Percentiles rank a stretch among this genome's conserved stretches.
phyloP scores from a whole-genome alignment of 2,888 invertebrate species.

The Heliconius aoede region DNA sequence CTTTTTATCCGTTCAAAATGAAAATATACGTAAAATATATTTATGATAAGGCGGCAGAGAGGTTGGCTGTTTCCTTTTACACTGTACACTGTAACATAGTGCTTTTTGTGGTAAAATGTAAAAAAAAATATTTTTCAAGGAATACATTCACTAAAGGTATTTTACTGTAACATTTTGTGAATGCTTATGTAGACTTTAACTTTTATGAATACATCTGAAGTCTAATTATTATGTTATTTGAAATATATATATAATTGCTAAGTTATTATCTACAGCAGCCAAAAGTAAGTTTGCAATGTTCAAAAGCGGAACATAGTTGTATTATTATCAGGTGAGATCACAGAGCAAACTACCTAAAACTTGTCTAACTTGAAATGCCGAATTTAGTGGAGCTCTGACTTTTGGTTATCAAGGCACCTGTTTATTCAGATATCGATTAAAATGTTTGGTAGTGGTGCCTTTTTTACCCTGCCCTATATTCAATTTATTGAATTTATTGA shows the following conservation, averaged over 20 bases:
- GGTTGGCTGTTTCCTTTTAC: constrained; percentile 38
- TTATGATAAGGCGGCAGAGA: constrained; percentile 35
- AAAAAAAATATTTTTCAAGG: constrained; percentile 10
- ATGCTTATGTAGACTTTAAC: not conserved
- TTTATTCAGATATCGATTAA: constrained; percentile 20
- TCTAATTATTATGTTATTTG: no score
- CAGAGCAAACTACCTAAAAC: constrained; percentile 62
- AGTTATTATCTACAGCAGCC: constrained; percentile 52
- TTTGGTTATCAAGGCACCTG: constrained; percentile 57
- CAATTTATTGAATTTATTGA: no score
- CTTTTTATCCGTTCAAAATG: constrained; percentile 43
- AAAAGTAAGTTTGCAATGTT: constrained; percentile 55
- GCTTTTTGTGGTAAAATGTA: constrained; percentile 24
- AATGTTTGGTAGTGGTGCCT: not conserved
- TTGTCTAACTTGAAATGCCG: constrained; percentile 63
- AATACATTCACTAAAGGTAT: not conserved
- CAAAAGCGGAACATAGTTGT: constrained; percentile 60
- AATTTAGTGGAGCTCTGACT: constrained; percentile 62
- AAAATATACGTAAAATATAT: constrained; percentile 38
- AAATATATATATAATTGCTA: constrained; percentile 18
- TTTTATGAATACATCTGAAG: no score
- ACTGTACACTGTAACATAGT: constrained; percentile 29
- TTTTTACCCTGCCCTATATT: not conserved
- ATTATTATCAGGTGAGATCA: constrained; percentile 63
- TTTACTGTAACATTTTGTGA: not conserved